Percentiles rank a stretch among this genome's conserved stretches.
These are phyloP conservation scores for Laothoe populi DNA, from an alignment of 2,888 invertebrate genomes.

Conservation along the genomic window DNA sequence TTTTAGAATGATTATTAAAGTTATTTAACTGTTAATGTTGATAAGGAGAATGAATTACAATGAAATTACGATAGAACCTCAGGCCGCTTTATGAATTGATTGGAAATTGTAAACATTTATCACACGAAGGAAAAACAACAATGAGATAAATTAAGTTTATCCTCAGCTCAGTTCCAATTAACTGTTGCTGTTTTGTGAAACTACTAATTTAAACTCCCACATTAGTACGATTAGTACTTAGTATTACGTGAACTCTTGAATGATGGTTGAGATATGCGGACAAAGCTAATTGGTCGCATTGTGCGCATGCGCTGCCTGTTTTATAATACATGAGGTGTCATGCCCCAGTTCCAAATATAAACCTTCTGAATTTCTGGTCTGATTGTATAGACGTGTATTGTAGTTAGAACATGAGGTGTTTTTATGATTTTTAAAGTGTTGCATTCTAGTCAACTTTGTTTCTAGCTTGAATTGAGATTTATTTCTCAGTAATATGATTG, in stretches of 20 bases:
- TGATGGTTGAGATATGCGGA: not conserved
- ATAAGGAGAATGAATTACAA: too few relatives aligned
- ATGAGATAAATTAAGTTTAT: too few relatives aligned
- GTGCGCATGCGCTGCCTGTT: constrained; percentile 3
- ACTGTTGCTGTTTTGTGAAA: too few relatives aligned
- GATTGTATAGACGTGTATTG: not conserved
- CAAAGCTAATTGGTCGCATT: constrained; percentile 9
- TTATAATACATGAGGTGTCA: constrained; percentile 18
- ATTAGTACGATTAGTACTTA: not conserved
- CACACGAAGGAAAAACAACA: too few relatives aligned
- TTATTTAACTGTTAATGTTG: too few relatives aligned
- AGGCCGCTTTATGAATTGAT: too few relatives aligned
- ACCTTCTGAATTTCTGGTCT: constrained; percentile 8
- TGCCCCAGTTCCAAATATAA: constrained; percentile 19
- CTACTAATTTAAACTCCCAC: not conserved
- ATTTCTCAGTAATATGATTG: too few relatives aligned
- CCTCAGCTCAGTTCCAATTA: too few relatives aligned
- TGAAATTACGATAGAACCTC: too few relatives aligned
- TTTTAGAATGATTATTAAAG: not conserved
- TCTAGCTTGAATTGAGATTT: not conserved
- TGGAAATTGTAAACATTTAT: too few relatives aligned
- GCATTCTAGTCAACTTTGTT: not conserved
- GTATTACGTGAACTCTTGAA: not conserved
- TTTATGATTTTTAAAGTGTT: not conserved
- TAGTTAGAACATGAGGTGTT: not conserved